phyloP scores from a whole-genome alignment of 1,140 invertebrate genomes.

The Carposina sasakii region DNA sequence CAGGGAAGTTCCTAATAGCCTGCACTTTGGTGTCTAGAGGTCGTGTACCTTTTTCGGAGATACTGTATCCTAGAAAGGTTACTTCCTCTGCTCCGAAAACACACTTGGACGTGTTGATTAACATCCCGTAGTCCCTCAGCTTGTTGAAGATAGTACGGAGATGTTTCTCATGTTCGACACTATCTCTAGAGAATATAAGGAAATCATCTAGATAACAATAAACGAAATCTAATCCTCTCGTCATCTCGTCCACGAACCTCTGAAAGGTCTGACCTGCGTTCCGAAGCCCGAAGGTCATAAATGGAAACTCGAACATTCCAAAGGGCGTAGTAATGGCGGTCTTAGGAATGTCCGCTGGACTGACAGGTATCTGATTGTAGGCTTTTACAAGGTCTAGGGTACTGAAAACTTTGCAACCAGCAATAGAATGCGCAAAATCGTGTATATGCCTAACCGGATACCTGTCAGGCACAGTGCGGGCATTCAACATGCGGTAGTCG shows the following conservation, averaged over 20 bases:
- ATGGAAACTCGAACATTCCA: slow-evolving; percentile 13
- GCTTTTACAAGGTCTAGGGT: background rate
- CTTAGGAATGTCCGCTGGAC: background rate
- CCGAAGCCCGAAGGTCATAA: slow-evolving; percentile 29
- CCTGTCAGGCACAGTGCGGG: too few species aligned
- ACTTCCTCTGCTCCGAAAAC: slow-evolving; percentile 16
- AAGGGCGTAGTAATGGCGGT: slow-evolving; percentile 38
- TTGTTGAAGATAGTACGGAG: slow-evolving; percentile 23
- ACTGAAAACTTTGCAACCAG: background rate
- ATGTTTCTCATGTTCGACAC: slow-evolving; percentile 35
- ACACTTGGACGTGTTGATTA: slow-evolving; percentile 41
- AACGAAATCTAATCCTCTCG: slow-evolving; percentile 25
- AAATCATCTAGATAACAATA: slow-evolving; percentile 49
- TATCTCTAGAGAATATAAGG: slow-evolving; percentile 32
- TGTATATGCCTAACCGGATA: background rate
- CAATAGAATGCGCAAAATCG: background rate
- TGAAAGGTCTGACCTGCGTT: slow-evolving; percentile 63
- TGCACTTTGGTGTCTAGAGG: slow-evolving; percentile 35
- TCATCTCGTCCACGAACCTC: slow-evolving; percentile 62
- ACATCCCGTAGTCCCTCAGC: slow-evolving; percentile 28
- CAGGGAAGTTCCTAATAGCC: slow-evolving; percentile 33
- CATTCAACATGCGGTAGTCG: too few species aligned
- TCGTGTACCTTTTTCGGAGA: slow-evolving; percentile 19
- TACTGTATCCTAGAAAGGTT: slow-evolving; percentile 33
- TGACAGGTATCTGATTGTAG: background rate